phyloP scores from a whole-genome alignment of 2,888 invertebrate species.

The Melieria omissa region DNA sequence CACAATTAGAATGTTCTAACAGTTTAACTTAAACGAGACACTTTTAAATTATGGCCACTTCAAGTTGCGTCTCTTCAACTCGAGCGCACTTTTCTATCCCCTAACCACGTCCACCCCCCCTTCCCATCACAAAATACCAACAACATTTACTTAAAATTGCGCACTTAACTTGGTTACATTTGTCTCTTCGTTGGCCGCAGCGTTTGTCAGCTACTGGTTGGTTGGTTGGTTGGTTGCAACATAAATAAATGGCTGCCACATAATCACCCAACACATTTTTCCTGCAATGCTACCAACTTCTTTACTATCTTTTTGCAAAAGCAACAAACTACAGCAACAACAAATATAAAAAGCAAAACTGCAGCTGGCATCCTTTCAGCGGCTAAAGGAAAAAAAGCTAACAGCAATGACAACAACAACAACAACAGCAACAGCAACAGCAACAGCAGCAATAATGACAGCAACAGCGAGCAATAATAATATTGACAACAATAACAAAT shows the following conservation, averaged over 20 bases:
- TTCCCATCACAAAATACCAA: not conserved
- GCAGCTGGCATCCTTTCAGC: not conserved
- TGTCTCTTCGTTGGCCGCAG: not conserved
- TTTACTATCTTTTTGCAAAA: not conserved
- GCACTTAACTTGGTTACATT: not conserved
- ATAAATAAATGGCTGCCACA: no score
- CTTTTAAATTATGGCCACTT: no score
- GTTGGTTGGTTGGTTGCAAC: no score
- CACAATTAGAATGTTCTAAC: no score
- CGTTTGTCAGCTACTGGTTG: no score
- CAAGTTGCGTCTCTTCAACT: no score
- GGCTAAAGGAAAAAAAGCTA: not conserved
- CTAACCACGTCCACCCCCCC: not conserved
- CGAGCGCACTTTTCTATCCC: no score
- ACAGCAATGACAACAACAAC: slow-evolving; percentile 7
- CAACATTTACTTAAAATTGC: not conserved
- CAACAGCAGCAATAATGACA: not conserved
- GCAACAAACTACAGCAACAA: not conserved
- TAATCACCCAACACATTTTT: no score
- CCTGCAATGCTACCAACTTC: not conserved
- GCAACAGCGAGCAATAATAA: slow-evolving; percentile 19
- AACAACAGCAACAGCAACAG: slow-evolving; percentile 17
- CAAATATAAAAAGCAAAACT: not conserved
- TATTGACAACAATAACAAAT: slow-evolving; percentile 18
- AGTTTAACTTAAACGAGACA: no score